Evolutionary conservation across 2,113 vertebrate genomes (phyloP).

Genomic region (Emydocephalus ijimae): DNA sequence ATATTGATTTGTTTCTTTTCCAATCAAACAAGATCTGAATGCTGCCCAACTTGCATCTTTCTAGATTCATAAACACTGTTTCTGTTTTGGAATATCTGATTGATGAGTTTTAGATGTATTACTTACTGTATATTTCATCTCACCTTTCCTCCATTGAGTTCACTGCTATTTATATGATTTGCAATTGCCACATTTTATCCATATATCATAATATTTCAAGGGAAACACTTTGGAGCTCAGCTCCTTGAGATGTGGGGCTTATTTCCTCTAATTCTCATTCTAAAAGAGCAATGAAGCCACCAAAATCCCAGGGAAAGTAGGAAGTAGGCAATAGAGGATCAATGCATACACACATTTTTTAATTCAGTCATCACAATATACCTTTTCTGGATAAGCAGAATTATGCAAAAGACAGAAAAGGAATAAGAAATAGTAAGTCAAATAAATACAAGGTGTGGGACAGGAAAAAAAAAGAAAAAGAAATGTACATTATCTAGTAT

Average conservation of each 20-base stretch:
- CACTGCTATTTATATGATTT: neutral
- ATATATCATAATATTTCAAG: neutral
- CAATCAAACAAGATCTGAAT: neutral
- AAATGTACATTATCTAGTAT: neutral
- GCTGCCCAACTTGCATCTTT: neutral
- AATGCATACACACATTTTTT: neutral
- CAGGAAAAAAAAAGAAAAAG: neutral
- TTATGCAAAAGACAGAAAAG: neutral
- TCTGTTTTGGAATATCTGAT: neutral
- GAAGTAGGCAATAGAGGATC: neutral
- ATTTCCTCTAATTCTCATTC: neutral
- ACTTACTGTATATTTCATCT: neutral
- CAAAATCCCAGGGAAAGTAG: neutral
- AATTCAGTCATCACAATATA: neutral
- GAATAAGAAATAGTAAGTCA: neutral
- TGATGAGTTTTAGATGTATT: neutral
- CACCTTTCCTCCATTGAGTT: neutral
- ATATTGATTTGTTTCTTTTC: neutral
- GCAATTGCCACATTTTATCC: neutral
- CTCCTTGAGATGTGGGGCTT: neutral
- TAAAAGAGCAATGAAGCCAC: neutral
- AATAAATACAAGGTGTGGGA: neutral
- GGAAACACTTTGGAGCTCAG: neutral
- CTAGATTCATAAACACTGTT: neutral
- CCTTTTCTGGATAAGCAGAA: neutral